These are phyloP conservation scores for Trachelus troglodyta DNA, from an alignment of 2,888 invertebrate genomes.

Conservation along the genomic window DNA sequence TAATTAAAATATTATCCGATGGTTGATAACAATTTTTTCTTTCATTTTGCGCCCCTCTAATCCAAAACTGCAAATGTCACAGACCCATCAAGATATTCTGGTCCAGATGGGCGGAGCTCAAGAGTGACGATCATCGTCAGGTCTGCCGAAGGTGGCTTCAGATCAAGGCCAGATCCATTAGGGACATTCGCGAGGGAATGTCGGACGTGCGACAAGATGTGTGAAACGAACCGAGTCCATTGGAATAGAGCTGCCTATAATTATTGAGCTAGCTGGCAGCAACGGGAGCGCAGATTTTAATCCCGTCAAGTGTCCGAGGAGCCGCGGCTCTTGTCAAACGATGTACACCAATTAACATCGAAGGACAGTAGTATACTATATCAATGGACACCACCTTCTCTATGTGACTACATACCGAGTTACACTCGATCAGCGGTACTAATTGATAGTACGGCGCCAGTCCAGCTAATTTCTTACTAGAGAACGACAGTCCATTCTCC, in stretches of 20 bases:
- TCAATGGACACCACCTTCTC: background rate
- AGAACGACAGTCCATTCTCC: background rate
- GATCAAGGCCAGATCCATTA: conserved; percentile 21
- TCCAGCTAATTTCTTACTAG: background rate
- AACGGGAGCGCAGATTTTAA: conserved; percentile 13
- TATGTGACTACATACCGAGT: background rate
- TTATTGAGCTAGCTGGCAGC: background rate
- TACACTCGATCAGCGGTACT: background rate
- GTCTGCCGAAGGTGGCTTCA: conserved; percentile 1
- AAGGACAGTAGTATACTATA: background rate
- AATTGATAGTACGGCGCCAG: background rate
- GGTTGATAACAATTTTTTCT: background rate
- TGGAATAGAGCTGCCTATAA: background rate
- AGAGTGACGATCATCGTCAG: background rate
- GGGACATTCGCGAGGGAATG: conserved; percentile 12
- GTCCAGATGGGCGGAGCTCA: background rate
- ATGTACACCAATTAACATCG: background rate
- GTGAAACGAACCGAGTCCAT: conserved; percentile 11
- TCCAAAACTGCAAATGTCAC: background rate
- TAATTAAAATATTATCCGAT: background rate
- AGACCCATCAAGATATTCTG: background rate
- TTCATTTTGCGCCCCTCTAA: background rate
- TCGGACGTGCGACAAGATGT: conserved; percentile 11
- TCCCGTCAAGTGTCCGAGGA: conserved; percentile 1
- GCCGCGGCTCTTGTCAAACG: conserved; percentile 13